Conservation (phyloP, 2,888 invertebrate species). For the Copidosoma aretas region DNA sequence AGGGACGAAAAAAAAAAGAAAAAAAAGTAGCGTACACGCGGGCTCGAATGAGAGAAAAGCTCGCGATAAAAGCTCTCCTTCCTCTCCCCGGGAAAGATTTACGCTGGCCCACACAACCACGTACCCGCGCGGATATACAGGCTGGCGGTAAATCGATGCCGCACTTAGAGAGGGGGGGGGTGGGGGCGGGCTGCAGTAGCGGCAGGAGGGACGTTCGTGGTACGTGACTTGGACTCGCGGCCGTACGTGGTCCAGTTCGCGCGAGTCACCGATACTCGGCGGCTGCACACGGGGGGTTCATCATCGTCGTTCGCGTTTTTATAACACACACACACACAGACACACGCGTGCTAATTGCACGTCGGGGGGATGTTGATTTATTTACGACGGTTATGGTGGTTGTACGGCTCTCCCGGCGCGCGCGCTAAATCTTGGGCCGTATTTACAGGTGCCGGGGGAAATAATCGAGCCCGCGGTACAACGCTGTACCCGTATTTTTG, state of each 20-base stretch:
- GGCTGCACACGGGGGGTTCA: background rate
- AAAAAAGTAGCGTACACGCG: too few relatives aligned
- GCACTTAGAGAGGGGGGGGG: background rate
- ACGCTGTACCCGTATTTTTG: too few relatives aligned
- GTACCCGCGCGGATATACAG: background rate
- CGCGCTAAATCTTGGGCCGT: too few relatives aligned
- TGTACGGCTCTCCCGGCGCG: background rate
- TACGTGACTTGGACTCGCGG: background rate
- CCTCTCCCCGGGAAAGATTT: background rate
- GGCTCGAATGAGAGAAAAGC: background rate
- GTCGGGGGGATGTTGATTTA: conserved; percentile 7
- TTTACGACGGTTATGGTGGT: conserved; percentile 2
- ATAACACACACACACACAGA: background rate
- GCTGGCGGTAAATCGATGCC: background rate
- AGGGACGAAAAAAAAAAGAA: conserved; percentile 1
- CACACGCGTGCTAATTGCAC: conserved; percentile 8
- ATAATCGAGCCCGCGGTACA: too few relatives aligned
- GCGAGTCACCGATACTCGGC: too few relatives aligned
- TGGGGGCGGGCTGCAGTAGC: too few relatives aligned
- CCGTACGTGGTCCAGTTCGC: too few relatives aligned
- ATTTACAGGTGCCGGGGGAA: too few relatives aligned
- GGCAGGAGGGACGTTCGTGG: background rate
- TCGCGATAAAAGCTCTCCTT: conserved; percentile 5
- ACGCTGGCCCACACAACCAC: background rate
- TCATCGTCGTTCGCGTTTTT: background rate